Evolutionary conservation across 2,888 invertebrate species (phyloP).

Genomic region (Rhodophaea formosa): DNA sequence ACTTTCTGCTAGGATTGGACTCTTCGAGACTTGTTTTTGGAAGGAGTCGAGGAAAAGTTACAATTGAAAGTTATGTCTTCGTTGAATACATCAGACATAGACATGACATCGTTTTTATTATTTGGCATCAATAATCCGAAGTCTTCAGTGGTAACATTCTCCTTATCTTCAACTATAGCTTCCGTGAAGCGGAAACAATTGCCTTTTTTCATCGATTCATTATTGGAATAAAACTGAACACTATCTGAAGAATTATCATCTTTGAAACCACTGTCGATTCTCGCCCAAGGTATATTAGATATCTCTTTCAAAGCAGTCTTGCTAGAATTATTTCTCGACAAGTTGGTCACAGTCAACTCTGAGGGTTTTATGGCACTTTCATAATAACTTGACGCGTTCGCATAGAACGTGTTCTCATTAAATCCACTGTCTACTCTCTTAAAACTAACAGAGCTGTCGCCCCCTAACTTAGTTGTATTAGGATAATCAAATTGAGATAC

Average conservation of each 20-base stretch:
- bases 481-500: slow-evolving; percentile 54
- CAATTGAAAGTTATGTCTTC: slow-evolving; percentile 73
- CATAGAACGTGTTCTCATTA: slow-evolving; percentile 69
- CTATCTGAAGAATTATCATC: slow-evolving; percentile 69
- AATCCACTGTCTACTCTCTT: slow-evolving; percentile 72
- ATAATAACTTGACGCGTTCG: slow-evolving; percentile 71
- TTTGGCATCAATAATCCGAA: slow-evolving; percentile 51
- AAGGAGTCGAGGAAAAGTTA: slow-evolving; percentile 75
- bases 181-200: slow-evolving; percentile 52
- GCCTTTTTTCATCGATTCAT: slow-evolving; percentile 42
- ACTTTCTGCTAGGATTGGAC: slow-evolving; percentile 41
- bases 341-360: slow-evolving; percentile 66
- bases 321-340: slow-evolving; percentile 43
- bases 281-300: slow-evolving; percentile 73
- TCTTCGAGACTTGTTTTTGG: slow-evolving; percentile 68
- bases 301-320: slow-evolving; percentile 65
- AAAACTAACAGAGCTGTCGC: slow-evolving; percentile 58
- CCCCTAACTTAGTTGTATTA: slow-evolving; percentile 44
- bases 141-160: slow-evolving; percentile 54
- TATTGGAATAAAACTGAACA: slow-evolving; percentile 54
- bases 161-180: slow-evolving; percentile 57
- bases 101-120: slow-evolving; percentile 62
- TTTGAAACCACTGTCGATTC: slow-evolving; percentile 74
- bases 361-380: slow-evolving; percentile 78
- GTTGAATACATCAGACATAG: slow-evolving; percentile 69